phyloP scores from a whole-genome alignment of 2,797 vertebrate genomes.

The Sebastes hubbsi region DNA sequence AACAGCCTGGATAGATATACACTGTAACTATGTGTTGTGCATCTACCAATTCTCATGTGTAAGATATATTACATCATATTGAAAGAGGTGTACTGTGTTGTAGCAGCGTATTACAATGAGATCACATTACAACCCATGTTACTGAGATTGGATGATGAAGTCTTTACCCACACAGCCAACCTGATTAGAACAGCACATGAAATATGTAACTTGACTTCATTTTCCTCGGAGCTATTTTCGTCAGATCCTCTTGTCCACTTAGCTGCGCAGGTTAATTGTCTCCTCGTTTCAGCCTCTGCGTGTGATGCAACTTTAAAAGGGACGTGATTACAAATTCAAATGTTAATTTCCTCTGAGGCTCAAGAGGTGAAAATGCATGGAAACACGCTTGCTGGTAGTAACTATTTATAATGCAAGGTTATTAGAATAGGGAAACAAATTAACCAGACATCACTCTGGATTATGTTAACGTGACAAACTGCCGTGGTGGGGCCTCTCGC shows the following conservation, averaged over 20 bases:
- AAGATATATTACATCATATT: not conserved
- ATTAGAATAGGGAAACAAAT: slow-evolving; percentile 80
- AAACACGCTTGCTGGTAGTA: slow-evolving; percentile 61
- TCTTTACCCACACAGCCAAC: slow-evolving; percentile 50
- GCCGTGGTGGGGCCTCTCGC: slow-evolving; percentile 38
- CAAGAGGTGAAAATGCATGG: slow-evolving; percentile 68
- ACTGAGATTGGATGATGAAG: slow-evolving; percentile 31
- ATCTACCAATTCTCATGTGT: slow-evolving; percentile 2
- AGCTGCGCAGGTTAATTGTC: slow-evolving; percentile 80
- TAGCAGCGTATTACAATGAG: slow-evolving; percentile 15
- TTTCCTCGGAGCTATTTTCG: slow-evolving; percentile 73
- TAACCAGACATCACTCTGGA: slow-evolving; percentile 80
- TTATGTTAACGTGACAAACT: slow-evolving; percentile 76
- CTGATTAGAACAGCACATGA: slow-evolving; percentile 64
- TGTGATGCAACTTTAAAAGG: slow-evolving; percentile 77
- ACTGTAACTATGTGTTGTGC: not conserved
- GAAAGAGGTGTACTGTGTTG: not conserved
- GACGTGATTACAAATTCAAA: slow-evolving; percentile 80
- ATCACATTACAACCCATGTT: slow-evolving; percentile 25
- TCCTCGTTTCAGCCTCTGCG: slow-evolving; percentile 67
- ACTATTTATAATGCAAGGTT: slow-evolving; percentile 78
- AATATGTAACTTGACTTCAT: slow-evolving; percentile 70
- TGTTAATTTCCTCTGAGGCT: slow-evolving; percentile 80
- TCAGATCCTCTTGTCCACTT: slow-evolving; percentile 73
- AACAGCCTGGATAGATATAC: no score